Base-by-base conservation (phyloP, 2,797 vertebrate genomes). In the Morus bassanus region DNA sequence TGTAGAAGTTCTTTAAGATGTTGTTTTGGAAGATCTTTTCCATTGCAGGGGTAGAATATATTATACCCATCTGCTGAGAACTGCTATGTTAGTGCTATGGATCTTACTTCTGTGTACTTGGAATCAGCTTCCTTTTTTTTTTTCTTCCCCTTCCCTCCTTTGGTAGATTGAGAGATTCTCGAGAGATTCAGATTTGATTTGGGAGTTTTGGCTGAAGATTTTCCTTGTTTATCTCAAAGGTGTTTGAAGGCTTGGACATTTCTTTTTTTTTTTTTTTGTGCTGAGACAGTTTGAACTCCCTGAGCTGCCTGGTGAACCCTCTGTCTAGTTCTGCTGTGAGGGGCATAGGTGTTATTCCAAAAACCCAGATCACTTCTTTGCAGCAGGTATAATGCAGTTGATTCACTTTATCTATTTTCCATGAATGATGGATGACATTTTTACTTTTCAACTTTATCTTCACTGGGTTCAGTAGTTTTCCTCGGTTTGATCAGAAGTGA, bases 41-140 rank as follows among this genome's bases (percentile, higher is more conserved):
- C 27, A 1, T 27, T 68, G 39, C 25, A 75, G 16, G 6, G 8
- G 14, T 16, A 61, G 54, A 50, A 54, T n/a, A 39, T 39, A 4
- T 65, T 85, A 35, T 22, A 60, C 10, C 28, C 2, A 0, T 82
- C n/a, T 77, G 24, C 48, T 74, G 60, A 85, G 25, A 69, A 43
- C 39, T 78, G 53, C 43, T 35, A 7, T 24, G 30, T 82, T 68
- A 50, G 8, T 69, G 11, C 39, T 41, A 8, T 33, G 46, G 30
- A 39, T 53, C 18, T 78, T 69, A 19, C 13, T 33, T 82, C 31
- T 1, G 2, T 1, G 0, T 37, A 6, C 11, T 77, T 46, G 16
- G 31, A 80, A 79, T 19, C 7, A 2, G 0, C n/a, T 39, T 14
- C 12, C 2, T 33, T 3, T 18, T 3, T 10, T 10, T 17, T 25